phyloP scores from a whole-genome alignment of 2,888 invertebrate species.

The Eupithecia insigniata region DNA sequence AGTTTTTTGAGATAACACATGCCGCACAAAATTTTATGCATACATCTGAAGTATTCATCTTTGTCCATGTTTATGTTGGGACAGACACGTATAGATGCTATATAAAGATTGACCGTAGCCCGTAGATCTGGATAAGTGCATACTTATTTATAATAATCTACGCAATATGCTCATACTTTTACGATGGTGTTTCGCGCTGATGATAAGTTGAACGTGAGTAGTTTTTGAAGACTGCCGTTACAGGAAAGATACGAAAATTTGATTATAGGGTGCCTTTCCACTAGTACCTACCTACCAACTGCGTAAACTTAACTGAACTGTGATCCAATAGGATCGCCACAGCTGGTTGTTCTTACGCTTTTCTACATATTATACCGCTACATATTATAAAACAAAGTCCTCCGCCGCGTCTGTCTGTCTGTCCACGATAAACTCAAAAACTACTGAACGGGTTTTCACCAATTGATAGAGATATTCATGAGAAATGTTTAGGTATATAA shows the following conservation, averaged over 20 bases:
- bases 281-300: too few relatives aligned
- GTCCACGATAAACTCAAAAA: too few relatives aligned
- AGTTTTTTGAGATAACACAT: slow-evolving; percentile 50
- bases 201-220: neutral
- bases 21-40: slow-evolving; percentile 57
- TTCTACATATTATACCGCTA: too few relatives aligned
- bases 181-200: neutral
- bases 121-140: slow-evolving; percentile 20
- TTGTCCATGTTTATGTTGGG: slow-evolving; percentile 58
- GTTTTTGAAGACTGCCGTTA: neutral
- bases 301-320: too few relatives aligned
- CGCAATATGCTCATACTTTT: neutral
- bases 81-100: slow-evolving; percentile 26
- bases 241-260: neutral
- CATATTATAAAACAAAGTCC: too few relatives aligned
- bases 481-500: too few relatives aligned
- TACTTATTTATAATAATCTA: slow-evolving; percentile 18
- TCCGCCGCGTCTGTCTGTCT: too few relatives aligned
- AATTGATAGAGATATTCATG: too few relatives aligned
- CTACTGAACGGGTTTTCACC: too few relatives aligned
- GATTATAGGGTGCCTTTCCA: neutral
- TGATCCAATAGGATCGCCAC: too few relatives aligned
- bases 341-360: too few relatives aligned
- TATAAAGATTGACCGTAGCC: slow-evolving; percentile 19
- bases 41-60: slow-evolving; percentile 50